phyloP scores from a whole-genome alignment of 1,140 invertebrate genomes.

The Pogonomyrmex barbatus region DNA sequence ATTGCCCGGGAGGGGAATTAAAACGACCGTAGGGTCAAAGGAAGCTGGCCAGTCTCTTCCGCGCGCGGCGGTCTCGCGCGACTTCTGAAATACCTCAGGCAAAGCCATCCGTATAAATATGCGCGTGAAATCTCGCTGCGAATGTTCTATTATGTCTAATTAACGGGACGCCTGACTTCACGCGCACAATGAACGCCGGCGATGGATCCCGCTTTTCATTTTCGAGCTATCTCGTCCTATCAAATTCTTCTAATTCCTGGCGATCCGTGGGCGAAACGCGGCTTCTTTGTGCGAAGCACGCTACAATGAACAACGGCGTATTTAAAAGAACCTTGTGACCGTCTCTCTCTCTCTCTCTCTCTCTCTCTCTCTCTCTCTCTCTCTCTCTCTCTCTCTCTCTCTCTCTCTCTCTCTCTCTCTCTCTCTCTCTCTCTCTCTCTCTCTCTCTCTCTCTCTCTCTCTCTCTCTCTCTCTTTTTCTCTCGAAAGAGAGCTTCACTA shows the following conservation, averaged over 20 bases:
- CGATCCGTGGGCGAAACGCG: conserved; percentile 31
- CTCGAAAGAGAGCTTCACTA: conserved; percentile 18
- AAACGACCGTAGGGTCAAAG: conserved; percentile 77
- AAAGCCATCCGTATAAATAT: conserved; percentile 71
- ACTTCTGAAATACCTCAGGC: conserved; percentile 65
- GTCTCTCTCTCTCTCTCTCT: background rate
- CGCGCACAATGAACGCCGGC: conserved; percentile 36
- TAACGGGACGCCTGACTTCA: conserved; percentile 55
- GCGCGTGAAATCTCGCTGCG: conserved; percentile 64
- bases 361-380: background rate
- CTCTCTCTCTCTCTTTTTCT: background rate
- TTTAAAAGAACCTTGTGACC: conserved; percentile 32
- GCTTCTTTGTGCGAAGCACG: conserved; percentile 22
- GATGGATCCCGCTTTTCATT: conserved; percentile 51
- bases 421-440: background rate
- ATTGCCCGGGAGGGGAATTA: conserved; percentile 74
- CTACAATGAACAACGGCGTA: conserved; percentile 35
- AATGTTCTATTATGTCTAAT: conserved; percentile 68
- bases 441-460: background rate
- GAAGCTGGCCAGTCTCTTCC: conserved; percentile 31
- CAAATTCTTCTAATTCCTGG: conserved; percentile 54
- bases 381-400: background rate
- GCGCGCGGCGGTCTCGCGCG: conserved; percentile 43
- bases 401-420: background rate
- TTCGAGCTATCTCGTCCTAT: conserved; percentile 44